Evolutionary conservation across 2,113 vertebrate genomes (phyloP).

Genomic region (Neodontobutis hainanensis): DNA sequence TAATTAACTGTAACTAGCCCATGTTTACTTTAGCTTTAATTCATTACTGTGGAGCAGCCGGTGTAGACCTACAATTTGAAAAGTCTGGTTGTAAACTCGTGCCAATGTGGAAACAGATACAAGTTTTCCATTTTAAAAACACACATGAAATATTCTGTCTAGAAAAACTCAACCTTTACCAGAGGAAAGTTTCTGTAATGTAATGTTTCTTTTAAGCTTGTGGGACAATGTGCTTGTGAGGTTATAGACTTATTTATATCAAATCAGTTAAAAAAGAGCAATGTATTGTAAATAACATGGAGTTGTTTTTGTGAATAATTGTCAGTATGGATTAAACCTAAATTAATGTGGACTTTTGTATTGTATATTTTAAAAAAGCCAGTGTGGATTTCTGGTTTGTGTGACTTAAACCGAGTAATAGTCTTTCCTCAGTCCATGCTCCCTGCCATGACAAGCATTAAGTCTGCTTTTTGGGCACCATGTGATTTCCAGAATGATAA

Average conservation of each 20-base stretch:
- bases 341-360: too few species aligned
- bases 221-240: neutral
- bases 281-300: too few species aligned
- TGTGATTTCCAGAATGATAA: slow-evolving; percentile 26
- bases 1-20: slow-evolving; percentile 18
- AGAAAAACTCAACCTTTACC: slow-evolving; percentile 21
- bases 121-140: slow-evolving; percentile 17
- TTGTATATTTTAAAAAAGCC: too few species aligned
- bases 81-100: slow-evolving; percentile 1
- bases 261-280: too few species aligned
- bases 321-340: too few species aligned
- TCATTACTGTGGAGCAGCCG: slow-evolving; percentile 1
- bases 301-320: too few species aligned
- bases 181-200: neutral
- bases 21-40: slow-evolving; percentile 9
- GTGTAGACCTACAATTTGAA: neutral
- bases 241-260: slow-evolving; percentile 1
- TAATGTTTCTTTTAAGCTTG: too few species aligned
- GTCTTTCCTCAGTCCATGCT: too few species aligned
- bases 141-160: slow-evolving; percentile 19
- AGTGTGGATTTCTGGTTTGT: too few species aligned
- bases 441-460: too few species aligned
- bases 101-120: slow-evolving; percentile 14
- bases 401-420: too few species aligned
- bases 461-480: neutral